These are phyloP conservation scores for Siniperca knerii DNA, from an alignment of 2,113 vertebrate species.

Conservation along the genomic window DNA sequence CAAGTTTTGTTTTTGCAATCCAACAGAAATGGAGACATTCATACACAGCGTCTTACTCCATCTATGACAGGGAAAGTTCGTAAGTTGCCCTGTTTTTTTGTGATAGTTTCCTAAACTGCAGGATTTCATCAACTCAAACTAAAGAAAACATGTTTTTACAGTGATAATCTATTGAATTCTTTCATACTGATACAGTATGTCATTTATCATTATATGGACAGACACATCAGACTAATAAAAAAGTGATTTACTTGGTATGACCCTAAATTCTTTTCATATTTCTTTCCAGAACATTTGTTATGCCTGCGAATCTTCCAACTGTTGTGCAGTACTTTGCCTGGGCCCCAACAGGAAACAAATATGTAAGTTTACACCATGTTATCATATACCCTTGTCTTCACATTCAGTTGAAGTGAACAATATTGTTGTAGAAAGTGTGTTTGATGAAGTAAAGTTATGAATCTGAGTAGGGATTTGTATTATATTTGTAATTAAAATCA, in stretches of 20 bases:
- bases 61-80: conserved; percentile 88
- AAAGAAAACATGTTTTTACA: neutral
- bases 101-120: neutral
- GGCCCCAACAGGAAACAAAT: conserved; percentile 90
- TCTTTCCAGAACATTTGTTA: conserved; percentile 88
- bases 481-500: neutral
- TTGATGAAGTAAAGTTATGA: neutral
- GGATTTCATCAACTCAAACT: neutral
- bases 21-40: conserved; percentile 95
- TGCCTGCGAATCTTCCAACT: conserved; percentile 85
- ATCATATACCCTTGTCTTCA: neutral
- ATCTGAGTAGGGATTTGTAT: neutral
- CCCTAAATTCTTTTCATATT: neutral
- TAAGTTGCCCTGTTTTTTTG: conserved; percentile 77
- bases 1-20: conserved; percentile 33
- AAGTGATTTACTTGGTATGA: neutral
- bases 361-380: conserved; percentile 84
- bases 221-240: neutral
- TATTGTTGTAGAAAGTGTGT: neutral
- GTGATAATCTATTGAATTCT: neutral
- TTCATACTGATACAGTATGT: neutral
- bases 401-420: conserved; percentile 5
- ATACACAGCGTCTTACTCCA: conserved; percentile 92
- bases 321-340: conserved; percentile 91
- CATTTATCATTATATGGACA: neutral